Evolutionary conservation across 1,140 invertebrate genomes (phyloP).

Genomic region (Meloidogyne chitwoodi): DNA sequence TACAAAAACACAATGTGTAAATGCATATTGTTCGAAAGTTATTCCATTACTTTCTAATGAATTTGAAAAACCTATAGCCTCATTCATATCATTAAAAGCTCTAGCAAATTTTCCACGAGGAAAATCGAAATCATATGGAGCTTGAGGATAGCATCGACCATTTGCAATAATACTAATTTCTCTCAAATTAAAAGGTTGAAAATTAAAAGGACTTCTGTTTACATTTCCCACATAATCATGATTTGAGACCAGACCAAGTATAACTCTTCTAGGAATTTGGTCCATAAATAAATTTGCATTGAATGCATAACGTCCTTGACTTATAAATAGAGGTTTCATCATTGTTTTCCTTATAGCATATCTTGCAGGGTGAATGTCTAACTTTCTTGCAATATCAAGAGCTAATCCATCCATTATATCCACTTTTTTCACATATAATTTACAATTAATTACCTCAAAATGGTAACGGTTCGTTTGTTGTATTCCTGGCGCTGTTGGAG

Average conservation of each 20-base stretch:
- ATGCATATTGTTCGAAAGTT: no score
- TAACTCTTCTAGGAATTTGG: slow-evolving; percentile 11
- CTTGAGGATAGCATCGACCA: background rate
- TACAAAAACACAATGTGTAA: no score
- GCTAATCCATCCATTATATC: slow-evolving; percentile 20
- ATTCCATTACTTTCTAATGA: slow-evolving; percentile 20
- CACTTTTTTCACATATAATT: slow-evolving; percentile 7
- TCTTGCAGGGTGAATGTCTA: background rate
- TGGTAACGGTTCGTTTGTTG: background rate
- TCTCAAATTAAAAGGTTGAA: slow-evolving; percentile 21
- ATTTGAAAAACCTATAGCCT: slow-evolving; percentile 16
- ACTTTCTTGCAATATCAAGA: slow-evolving; percentile 11
- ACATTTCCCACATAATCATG: background rate
- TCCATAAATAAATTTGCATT: slow-evolving; percentile 26
- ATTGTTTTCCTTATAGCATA: slow-evolving; percentile 18
- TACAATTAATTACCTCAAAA: background rate
- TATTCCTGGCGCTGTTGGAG: background rate
- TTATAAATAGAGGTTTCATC: slow-evolving; percentile 18
- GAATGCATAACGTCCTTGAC: background rate
- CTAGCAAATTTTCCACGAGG: slow-evolving; percentile 20
- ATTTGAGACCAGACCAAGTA: slow-evolving; percentile 8
- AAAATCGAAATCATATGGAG: slow-evolving; percentile 18
- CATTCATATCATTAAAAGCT: slow-evolving; percentile 15
- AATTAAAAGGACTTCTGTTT: slow-evolving; percentile 19
- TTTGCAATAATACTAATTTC: slow-evolving; percentile 11